Evolutionary conservation across 37 sponge, comb jelly and placozoan genomes (phyloP).

Genomic region (Eunapius fragilis): DNA sequence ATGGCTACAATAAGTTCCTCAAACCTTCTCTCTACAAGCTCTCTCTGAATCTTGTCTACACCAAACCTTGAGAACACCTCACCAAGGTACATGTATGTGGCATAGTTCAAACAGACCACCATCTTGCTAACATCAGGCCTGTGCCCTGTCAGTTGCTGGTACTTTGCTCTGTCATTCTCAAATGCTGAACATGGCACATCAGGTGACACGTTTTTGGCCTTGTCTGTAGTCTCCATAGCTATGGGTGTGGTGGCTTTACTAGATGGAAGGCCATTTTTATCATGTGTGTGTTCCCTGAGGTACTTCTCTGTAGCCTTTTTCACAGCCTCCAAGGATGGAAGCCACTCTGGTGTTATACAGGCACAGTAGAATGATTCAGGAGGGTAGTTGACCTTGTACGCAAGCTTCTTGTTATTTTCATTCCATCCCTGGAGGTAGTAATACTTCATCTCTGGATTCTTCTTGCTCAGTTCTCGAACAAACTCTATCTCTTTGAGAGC

Average conservation of each 20-base stretch:
- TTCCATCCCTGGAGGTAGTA: conserved; percentile 96
- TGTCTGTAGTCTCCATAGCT: neutral
- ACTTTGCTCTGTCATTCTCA: conserved; percentile 23
- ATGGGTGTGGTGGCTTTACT: neutral
- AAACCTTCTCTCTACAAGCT: conserved; percentile 54
- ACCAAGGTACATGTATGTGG: conserved; percentile 45
- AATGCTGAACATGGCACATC: conserved; percentile 31
- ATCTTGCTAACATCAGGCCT: conserved; percentile 37
- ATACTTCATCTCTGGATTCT: conserved; percentile 66
- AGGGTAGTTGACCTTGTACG: conserved; percentile 87
- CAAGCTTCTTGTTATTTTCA: conserved; percentile 74
- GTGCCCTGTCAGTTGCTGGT: conserved; percentile 11
- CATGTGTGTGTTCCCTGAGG: neutral
- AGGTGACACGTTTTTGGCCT: neutral
- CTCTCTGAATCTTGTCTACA: conserved; percentile 16
- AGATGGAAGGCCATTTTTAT: neutral
- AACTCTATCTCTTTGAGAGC: conserved; percentile 90
- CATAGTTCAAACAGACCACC: conserved; percentile 69
- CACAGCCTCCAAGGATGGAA: conserved; percentile 57
- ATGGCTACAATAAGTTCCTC: conserved; percentile 56
- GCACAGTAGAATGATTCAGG: conserved; percentile 90
- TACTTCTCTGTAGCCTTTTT: conserved; percentile 19
- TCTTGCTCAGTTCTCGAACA: conserved; percentile 49
- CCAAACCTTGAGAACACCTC: conserved; percentile 33
- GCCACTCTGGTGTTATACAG: conserved; percentile 70